phyloP scores from a whole-genome alignment of 1,140 invertebrate species.

The Paraescarpia echinospica region DNA sequence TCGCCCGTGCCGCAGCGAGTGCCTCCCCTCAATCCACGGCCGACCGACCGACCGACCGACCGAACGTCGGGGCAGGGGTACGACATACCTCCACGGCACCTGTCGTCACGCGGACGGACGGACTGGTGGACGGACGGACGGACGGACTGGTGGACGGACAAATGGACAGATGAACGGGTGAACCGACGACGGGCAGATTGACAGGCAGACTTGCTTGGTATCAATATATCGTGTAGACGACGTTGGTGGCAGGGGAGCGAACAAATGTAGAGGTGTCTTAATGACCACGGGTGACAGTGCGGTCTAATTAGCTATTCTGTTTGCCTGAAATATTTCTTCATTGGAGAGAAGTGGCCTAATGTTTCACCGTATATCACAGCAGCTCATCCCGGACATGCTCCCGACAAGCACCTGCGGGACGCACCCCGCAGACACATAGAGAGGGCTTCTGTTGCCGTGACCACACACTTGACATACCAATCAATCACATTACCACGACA shows the following conservation, averaged over 20 bases:
- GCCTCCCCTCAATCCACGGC: not conserved
- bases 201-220: too few species aligned
- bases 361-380: not conserved
- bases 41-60: too few species aligned
- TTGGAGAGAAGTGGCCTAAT: not conserved
- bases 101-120: not conserved
- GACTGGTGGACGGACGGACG: too few species aligned
- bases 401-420: not conserved
- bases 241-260: too few species aligned
- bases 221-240: too few species aligned
- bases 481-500: not conserved
- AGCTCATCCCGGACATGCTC: not conserved
- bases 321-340: not conserved
- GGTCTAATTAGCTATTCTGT: not conserved
- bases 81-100: not conserved
- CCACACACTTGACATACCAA: not conserved
- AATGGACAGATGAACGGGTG: too few species aligned
- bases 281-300: not conserved
- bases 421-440: too few species aligned
- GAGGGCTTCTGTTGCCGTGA: too few species aligned
- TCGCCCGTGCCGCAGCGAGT: not conserved
- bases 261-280: not conserved
- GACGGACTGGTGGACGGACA: too few species aligned
- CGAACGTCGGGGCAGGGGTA: not conserved
- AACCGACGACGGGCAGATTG: too few species aligned